Evolutionary conservation across 2,797 vertebrate species (phyloP).

Genomic region (Bradypus variegatus): DNA sequence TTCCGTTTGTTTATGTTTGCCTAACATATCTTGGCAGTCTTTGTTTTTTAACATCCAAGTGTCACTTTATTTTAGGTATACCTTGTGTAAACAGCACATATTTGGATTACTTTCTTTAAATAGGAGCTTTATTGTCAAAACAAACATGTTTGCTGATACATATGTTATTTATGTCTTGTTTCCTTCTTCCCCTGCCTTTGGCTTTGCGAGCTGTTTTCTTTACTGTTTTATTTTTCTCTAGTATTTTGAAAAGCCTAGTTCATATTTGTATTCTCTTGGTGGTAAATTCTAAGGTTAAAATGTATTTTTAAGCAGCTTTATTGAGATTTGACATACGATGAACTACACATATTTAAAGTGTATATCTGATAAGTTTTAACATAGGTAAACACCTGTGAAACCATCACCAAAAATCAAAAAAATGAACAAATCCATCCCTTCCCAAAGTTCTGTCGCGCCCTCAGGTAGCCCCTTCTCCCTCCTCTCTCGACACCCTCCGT

Average conservation of each 20-base stretch:
- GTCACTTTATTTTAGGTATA: neutral
- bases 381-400: neutral
- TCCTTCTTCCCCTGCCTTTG: neutral
- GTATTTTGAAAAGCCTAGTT: neutral
- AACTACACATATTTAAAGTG: neutral
- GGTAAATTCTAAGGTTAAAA: neutral
- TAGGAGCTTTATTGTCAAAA: neutral
- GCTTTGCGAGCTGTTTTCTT: neutral
- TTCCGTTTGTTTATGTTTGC: accelerated
- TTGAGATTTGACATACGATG: neutral
- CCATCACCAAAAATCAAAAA: neutral
- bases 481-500: too few species aligned
- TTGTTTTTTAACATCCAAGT: neutral
- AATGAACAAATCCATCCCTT: accelerated
- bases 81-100: neutral
- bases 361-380: neutral
- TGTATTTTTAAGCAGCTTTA: neutral
- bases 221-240: neutral
- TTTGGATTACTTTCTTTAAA: neutral
- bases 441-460: too few species aligned
- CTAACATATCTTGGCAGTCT: neutral
- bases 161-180: neutral
- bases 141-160: neutral
- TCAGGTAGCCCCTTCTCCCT: too few species aligned
- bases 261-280: slow-evolving; percentile 2